Conservation (phyloP, 2,797 vertebrate species). For the Pipistrellus pygmaeus region DNA sequence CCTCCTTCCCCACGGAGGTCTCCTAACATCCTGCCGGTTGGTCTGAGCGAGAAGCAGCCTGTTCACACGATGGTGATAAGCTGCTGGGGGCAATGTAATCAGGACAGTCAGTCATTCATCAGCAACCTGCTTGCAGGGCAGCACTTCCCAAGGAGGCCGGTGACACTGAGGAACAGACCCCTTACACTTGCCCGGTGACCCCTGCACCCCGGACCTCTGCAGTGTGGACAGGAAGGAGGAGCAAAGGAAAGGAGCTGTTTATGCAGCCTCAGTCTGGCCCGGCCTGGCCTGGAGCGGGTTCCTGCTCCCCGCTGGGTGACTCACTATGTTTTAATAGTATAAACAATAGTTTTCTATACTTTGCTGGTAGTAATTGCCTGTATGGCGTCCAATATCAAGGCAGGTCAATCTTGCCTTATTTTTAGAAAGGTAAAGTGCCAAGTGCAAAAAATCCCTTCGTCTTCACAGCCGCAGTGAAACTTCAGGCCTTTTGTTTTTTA, state of each 20-base stretch:
- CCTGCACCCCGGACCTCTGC: background rate
- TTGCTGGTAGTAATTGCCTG: background rate
- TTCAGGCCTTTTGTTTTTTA: slow-evolving; percentile 29
- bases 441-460: background rate
- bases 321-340: background rate
- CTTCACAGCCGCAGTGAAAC: slow-evolving; percentile 3
- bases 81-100: background rate
- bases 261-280: background rate
- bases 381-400: background rate
- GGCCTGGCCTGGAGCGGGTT: background rate
- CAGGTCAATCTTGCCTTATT: background rate
- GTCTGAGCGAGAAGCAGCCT: slow-evolving; percentile 2
- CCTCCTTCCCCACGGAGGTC: background rate
- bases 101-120: background rate
- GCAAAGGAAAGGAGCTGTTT: background rate
- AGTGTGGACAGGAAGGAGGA: slow-evolving; percentile 51
- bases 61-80: background rate
- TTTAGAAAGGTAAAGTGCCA: slow-evolving; percentile 46
- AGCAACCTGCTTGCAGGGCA: background rate
- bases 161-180: slow-evolving; percentile 19
- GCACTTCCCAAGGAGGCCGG: slow-evolving; percentile 11
- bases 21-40: background rate
- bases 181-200: background rate
- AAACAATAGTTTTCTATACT: slow-evolving; percentile 8
- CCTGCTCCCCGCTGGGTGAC: background rate